Percentiles rank a stretch among this genome's conserved stretches.
Evolutionary conservation across 2,113 vertebrate genomes (phyloP).

Genomic region (Cyprinodon tularosa): DNA sequence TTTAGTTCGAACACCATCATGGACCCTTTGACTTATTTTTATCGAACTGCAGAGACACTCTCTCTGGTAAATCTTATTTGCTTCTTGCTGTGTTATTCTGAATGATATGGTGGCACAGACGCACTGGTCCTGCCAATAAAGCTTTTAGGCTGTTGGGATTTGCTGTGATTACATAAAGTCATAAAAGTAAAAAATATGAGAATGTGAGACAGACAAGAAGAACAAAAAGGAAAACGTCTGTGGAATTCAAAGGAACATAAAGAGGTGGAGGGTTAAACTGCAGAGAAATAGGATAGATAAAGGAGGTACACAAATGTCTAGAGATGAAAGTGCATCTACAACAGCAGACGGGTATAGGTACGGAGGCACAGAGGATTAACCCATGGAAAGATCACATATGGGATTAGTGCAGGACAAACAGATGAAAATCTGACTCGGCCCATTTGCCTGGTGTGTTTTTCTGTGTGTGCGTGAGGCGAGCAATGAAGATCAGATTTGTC

Average conservation of each 20-base stretch:
- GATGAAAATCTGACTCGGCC: constrained; percentile 17
- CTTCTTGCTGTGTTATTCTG: constrained; percentile 5
- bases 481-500: constrained; percentile 26
- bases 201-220: too few species aligned
- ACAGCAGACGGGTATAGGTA: neutral
- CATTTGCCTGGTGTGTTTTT: neutral
- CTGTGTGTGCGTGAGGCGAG: neutral
- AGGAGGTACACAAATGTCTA: constrained; percentile 18
- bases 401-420: constrained; percentile 36
- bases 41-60: neutral
- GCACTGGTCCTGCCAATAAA: constrained; percentile 15
- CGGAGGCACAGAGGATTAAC: constrained; percentile 28
- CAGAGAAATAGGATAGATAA: constrained; percentile 2
- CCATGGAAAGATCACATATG: constrained; percentile 25
- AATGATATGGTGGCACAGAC: constrained; percentile 11
- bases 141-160: constrained; percentile 30
- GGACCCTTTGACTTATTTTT: neutral
- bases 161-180: constrained; percentile 25
- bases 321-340: constrained; percentile 19
- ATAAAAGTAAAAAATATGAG: neutral
- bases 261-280: constrained; percentile 11
- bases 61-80: constrained; percentile 21
- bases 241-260: neutral
- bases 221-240: neutral
- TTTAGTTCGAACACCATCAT: neutral